Percentiles rank a stretch among this genome's conserved stretches.
Conservation (phyloP, 2,113 vertebrate species). For the Grammomys dolichurus region DNA sequence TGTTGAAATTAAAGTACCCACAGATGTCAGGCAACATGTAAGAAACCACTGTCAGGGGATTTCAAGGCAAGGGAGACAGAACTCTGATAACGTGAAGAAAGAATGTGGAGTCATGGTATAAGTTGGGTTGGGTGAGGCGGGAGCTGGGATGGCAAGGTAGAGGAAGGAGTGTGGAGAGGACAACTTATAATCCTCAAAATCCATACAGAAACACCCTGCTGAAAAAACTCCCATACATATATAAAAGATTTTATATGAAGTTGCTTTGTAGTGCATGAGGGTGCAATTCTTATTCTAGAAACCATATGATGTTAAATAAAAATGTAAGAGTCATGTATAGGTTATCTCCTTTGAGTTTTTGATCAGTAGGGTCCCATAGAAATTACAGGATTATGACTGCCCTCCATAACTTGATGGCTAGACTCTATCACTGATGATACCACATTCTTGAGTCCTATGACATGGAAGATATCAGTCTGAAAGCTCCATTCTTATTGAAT, state of each 20-base stretch:
- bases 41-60: no score
- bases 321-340: no score
- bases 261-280: not conserved
- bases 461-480: not conserved
- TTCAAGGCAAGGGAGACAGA: not conserved
- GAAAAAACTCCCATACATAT: not conserved
- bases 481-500: not conserved
- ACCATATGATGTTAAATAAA: not conserved
- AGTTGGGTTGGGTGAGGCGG: not conserved
- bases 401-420: not conserved
- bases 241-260: not conserved
- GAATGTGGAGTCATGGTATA: not conserved
- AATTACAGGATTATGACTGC: not conserved
- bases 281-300: not conserved
- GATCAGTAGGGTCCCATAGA: no score
- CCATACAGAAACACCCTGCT: not conserved
- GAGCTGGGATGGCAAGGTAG: no score
- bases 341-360: not conserved
- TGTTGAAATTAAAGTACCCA: not conserved
- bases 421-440: not conserved
- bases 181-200: not conserved
- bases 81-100: not conserved
- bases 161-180: not conserved
- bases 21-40: not conserved
- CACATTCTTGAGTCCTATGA: not conserved